Conservation (phyloP, 2,113 vertebrate genomes). For the Tylochromis polylepis region DNA sequence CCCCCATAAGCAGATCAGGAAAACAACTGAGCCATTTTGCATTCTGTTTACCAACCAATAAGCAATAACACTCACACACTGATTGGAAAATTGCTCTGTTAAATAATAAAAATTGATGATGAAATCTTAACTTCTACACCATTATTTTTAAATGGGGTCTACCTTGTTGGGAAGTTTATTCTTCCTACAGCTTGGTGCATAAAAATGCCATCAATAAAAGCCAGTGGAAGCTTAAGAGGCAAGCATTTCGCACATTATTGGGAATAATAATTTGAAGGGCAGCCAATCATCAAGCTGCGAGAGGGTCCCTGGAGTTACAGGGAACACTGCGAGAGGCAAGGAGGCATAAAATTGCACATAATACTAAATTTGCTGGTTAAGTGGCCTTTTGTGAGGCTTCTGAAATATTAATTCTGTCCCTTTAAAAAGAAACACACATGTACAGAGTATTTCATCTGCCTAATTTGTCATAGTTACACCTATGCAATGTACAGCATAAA, state of each 20-base stretch:
- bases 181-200: background rate
- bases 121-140: background rate
- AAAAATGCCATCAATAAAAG: slow-evolving; percentile 5
- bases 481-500: slow-evolving; percentile 37
- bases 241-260: slow-evolving; percentile 7
- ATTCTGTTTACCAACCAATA: slow-evolving; percentile 35
- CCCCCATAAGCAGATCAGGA: background rate
- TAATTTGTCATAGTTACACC: slow-evolving; percentile 50
- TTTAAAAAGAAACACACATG: background rate
- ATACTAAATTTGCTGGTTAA: background rate
- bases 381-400: background rate
- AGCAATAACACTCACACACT: background rate
- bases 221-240: background rate
- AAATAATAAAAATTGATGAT: slow-evolving; percentile 17
- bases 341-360: background rate
- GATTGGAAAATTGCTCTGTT: background rate
- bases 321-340: background rate
- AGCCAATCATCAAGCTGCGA: background rate
- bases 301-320: background rate
- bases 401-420: background rate
- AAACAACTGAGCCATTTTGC: slow-evolving; percentile 8
- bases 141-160: background rate
- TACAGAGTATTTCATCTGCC: background rate
- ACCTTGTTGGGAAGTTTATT: background rate
- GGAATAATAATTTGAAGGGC: background rate